Percentiles rank a stretch among this genome's conserved stretches.
Conservation (phyloP, 2,113 vertebrate species). For the Mormyrus iriodes region DNA sequence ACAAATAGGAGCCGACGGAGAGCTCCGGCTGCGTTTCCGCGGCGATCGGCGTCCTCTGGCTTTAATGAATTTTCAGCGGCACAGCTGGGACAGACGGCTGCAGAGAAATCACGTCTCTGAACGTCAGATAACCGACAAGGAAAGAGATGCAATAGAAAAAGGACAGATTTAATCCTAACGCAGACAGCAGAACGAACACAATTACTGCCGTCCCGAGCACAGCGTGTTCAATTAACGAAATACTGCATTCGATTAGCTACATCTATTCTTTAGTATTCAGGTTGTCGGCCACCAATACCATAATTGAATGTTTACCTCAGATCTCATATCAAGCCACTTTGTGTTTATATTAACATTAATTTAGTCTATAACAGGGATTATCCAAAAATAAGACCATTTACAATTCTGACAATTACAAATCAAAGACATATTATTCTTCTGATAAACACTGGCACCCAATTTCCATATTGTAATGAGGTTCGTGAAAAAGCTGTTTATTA, state of each 20-base stretch:
- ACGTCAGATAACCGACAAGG: not conserved
- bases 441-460: not conserved
- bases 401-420: conserved; percentile 6
- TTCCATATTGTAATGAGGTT: conserved; percentile 8
- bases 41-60: not conserved
- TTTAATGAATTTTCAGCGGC: not conserved
- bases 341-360: conserved; percentile 3
- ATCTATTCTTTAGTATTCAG: not conserved
- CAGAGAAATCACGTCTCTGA: not conserved
- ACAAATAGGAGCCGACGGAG: not conserved
- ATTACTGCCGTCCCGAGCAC: not conserved
- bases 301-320: conserved; percentile 1
- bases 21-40: not conserved
- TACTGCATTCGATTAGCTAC: not conserved
- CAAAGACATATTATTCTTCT: conserved; percentile 6
- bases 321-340: conserved; percentile 1
- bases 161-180: not conserved
- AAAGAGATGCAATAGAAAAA: not conserved
- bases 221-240: not conserved
- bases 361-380: not conserved
- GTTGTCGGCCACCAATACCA: not conserved
- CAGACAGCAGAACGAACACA: not conserved
- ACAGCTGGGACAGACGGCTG: not conserved
- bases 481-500: conserved; percentile 3
- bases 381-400: not conserved